Evolutionary conservation across 2,888 invertebrate genomes (phyloP).

Genomic region (Neuroscelio doddi): DNA sequence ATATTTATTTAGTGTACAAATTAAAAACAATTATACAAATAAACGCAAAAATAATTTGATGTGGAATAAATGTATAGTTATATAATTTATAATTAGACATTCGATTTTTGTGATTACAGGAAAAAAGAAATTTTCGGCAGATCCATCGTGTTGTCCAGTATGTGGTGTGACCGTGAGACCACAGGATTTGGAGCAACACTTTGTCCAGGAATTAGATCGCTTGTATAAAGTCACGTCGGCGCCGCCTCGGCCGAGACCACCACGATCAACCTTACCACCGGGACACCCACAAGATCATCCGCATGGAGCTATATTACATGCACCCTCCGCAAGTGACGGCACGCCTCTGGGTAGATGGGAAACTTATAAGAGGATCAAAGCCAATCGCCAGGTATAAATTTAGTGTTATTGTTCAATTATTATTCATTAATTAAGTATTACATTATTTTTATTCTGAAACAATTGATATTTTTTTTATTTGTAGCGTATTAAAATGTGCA

Average conservation of each 20-base stretch:
- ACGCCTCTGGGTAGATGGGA: slow-evolving; percentile 79
- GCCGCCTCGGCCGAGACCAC: slow-evolving; percentile 63
- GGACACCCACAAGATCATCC: slow-evolving; percentile 65
- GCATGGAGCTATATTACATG: slow-evolving; percentile 67
- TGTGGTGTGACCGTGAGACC: slow-evolving; percentile 89
- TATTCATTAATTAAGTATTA: too few relatives aligned
- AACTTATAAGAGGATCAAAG: slow-evolving; percentile 82
- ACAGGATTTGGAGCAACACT: slow-evolving; percentile 88
- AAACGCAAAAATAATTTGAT: too few relatives aligned
- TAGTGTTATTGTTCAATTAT: too few relatives aligned
- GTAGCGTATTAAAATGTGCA: too few relatives aligned
- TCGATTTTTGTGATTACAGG: slow-evolving; percentile 58
- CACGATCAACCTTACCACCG: slow-evolving; percentile 69
- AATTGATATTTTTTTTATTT: too few relatives aligned
- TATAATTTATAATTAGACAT: too few relatives aligned
- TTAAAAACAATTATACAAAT: too few relatives aligned
- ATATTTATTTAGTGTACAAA: too few relatives aligned
- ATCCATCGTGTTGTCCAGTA: slow-evolving; percentile 88
- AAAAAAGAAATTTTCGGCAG: slow-evolving; percentile 72
- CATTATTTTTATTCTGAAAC: too few relatives aligned
- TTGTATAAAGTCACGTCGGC: slow-evolving; percentile 75
- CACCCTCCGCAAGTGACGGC: slow-evolving; percentile 71
- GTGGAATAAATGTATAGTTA: too few relatives aligned
- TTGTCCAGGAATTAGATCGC: slow-evolving; percentile 85
- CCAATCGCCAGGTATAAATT: slow-evolving; percentile 84